Conservation (phyloP, 1,140 invertebrate genomes). For the Drosophila biarmipes region DNA sequence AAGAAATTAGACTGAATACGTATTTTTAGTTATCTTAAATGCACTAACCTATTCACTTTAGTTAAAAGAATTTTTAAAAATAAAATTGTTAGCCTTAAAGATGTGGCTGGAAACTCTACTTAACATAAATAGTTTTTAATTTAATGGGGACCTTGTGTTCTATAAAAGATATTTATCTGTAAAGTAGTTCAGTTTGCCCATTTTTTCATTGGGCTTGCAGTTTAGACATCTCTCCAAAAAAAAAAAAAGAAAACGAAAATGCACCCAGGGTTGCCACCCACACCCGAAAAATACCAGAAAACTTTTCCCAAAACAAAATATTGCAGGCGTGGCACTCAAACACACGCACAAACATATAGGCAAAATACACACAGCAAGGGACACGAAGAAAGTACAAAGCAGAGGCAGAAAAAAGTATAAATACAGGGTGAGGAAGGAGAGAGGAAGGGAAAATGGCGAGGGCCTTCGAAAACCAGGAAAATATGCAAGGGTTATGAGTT, state of each 20-base stretch:
- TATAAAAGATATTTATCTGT: too few species aligned
- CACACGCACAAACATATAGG: background rate
- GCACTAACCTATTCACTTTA: too few species aligned
- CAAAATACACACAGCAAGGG: background rate
- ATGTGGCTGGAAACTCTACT: too few species aligned
- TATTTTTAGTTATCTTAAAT: too few species aligned
- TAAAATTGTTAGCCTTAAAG: too few species aligned
- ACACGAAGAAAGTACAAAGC: background rate
- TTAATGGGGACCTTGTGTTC: too few species aligned
- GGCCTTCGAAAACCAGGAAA: background rate
- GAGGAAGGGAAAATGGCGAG: too few species aligned
- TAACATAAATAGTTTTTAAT: too few species aligned
- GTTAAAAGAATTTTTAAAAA: too few species aligned
- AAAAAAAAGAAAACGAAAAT: background rate
- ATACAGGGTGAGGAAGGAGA: background rate
- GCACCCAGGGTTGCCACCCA: slow-evolving; percentile 2
- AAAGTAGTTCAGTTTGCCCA: too few species aligned
- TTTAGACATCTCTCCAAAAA: background rate
- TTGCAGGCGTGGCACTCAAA: slow-evolving; percentile 32
- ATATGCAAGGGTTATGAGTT: slow-evolving; percentile 5
- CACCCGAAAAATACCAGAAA: background rate
- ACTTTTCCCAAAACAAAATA: slow-evolving; percentile 11
- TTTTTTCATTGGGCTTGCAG: background rate
- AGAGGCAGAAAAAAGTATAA: background rate
- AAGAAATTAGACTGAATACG: too few species aligned